These are phyloP conservation scores for Axinella damicornis DNA, from an alignment of 37 sponge, comb jelly and placozoan species.

Conservation along the genomic window DNA sequence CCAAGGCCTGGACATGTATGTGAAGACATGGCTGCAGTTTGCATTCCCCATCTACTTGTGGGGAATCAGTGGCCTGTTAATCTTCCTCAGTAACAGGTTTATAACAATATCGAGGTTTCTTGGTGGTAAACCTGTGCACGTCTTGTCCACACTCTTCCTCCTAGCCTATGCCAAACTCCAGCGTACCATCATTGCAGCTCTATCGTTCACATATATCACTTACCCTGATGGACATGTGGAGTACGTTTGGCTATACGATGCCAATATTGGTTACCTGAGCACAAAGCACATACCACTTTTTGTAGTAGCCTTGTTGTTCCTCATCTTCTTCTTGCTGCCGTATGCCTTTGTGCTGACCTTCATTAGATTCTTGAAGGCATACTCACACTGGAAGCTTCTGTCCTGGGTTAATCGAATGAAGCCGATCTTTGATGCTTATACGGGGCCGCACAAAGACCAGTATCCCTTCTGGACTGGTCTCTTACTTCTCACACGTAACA, in stretches of 20 bases:
- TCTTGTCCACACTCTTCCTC: slow-evolving; percentile 51
- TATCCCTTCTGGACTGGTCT: slow-evolving; percentile 10
- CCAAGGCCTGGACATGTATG: slow-evolving; percentile 52
- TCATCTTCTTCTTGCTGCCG: too few relatives aligned
- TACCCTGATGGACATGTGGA: too few relatives aligned
- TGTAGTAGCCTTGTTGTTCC: too few relatives aligned
- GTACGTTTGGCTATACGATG: too few relatives aligned
- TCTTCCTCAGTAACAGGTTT: background rate
- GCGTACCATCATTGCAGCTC: slow-evolving; percentile 10
- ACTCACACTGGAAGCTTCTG: too few relatives aligned
- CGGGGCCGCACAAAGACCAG: background rate
- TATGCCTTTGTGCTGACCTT: too few relatives aligned
- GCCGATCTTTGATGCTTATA: slow-evolving; percentile 10
- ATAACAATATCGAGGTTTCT: slow-evolving; percentile 2
- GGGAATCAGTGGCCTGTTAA: background rate
- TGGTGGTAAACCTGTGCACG: slow-evolving; percentile 35
- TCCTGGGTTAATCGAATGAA: background rate
- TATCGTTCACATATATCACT: slow-evolving; percentile 29
- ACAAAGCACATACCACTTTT: too few relatives aligned
- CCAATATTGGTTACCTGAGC: too few relatives aligned
- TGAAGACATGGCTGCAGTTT: slow-evolving; percentile 39
- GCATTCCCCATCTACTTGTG: slow-evolving; percentile 52
- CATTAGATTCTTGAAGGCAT: too few relatives aligned
- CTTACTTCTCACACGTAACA: background rate
- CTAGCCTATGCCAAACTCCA: slow-evolving; percentile 30